These are phyloP conservation scores for Papilio polyxenes DNA, from an alignment of 1,140 invertebrate species.

Conservation along the genomic window DNA sequence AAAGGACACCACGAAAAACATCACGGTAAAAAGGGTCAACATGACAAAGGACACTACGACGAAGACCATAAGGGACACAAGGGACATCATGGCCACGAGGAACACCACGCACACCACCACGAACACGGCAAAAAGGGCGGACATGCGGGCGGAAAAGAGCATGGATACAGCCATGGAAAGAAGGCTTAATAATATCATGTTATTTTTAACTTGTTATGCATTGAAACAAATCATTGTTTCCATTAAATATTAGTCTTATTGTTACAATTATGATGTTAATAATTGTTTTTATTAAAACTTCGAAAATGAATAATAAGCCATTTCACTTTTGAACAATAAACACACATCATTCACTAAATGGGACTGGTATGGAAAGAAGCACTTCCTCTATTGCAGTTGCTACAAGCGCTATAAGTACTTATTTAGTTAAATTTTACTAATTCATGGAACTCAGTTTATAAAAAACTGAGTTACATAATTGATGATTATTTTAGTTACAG, in stretches of 20 bases:
- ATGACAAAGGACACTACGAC: conserved; percentile 85
- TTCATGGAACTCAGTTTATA: background rate
- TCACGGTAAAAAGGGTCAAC: conserved; percentile 87
- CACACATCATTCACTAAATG: background rate
- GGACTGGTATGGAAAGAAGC: background rate
- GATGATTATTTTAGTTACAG: background rate
- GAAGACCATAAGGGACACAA: conserved; percentile 84
- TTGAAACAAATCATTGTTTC: conserved; percentile 51
- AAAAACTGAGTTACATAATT: background rate
- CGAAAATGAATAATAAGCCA: background rate
- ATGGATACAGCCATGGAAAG: conserved; percentile 82
- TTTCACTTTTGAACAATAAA: background rate
- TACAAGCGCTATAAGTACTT: no score
- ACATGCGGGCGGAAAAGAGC: conserved; percentile 83
- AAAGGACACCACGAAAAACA: conserved; percentile 86
- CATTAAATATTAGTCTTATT: conserved; percentile 8
- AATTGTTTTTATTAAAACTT: background rate
- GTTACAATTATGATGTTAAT: background rate
- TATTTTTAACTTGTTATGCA: conserved; percentile 46
- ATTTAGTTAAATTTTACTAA: background rate
- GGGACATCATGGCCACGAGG: conserved; percentile 84
- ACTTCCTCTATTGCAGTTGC: background rate
- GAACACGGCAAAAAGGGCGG: conserved; percentile 85
- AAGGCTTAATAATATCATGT: conserved; percentile 54
- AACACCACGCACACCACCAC: conserved; percentile 84